Conservation (phyloP, 2,113 vertebrate genomes). For the Regulus satrapa region DNA sequence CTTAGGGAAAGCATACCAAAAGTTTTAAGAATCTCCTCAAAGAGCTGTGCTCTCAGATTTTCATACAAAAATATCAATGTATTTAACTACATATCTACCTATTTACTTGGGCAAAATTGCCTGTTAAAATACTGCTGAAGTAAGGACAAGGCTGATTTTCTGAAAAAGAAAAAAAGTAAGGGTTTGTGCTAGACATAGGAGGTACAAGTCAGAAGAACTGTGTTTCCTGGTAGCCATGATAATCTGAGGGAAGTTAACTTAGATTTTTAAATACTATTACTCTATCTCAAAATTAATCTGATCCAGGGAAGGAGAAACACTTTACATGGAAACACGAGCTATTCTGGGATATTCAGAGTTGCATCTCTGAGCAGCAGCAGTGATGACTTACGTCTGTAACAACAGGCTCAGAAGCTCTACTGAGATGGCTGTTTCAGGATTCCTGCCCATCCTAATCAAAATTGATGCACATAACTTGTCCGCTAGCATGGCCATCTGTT, state of each 20-base stretch:
- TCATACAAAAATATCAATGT: neutral
- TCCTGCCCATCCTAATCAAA: constrained; percentile 39
- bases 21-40: neutral
- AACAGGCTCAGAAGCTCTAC: neutral
- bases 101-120: neutral
- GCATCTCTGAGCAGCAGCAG: neutral
- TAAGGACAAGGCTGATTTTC: neutral
- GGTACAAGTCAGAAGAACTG: neutral
- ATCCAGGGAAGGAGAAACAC: neutral
- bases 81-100: neutral
- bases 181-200: neutral
- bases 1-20: neutral
- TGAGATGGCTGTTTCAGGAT: constrained; percentile 11
- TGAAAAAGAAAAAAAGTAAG: neutral
- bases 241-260: neutral
- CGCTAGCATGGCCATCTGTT: constrained; percentile 28
- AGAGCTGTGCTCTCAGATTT: neutral
- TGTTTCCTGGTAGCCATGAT: neutral
- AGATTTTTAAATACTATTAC: neutral
- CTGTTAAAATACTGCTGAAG: neutral
- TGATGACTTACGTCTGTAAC: neutral
- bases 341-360: neutral
- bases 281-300: neutral
- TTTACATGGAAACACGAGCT: neutral
- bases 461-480: constrained; percentile 19